Conservation (phyloP, 2,888 invertebrate species). For the Melinopterus prodromus region DNA sequence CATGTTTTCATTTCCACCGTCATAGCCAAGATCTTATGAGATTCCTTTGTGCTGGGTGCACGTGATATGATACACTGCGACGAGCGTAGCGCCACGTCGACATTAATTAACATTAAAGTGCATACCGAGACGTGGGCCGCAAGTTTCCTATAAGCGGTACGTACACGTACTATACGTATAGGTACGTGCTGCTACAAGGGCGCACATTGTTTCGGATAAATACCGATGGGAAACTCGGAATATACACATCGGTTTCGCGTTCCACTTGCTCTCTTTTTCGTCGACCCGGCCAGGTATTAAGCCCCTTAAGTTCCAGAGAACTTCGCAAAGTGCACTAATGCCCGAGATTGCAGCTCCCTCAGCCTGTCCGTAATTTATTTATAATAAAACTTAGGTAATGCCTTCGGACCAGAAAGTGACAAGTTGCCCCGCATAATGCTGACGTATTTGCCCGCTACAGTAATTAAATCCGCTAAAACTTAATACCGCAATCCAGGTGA, state of each 20-base stretch:
- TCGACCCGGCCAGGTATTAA: slow-evolving; percentile 6
- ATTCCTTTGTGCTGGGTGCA: too few relatives aligned
- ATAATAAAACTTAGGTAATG: slow-evolving; percentile 22
- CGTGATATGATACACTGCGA: too few relatives aligned
- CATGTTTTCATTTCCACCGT: too few relatives aligned
- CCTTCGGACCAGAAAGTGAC: slow-evolving; percentile 21
- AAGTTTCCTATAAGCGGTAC: not conserved
- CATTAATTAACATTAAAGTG: not conserved
- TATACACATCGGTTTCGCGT: not conserved
- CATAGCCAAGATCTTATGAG: too few relatives aligned
- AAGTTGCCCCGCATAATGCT: slow-evolving; percentile 15
- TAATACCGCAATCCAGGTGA: not conserved
- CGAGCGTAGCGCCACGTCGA: not conserved
- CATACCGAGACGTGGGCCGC: not conserved
- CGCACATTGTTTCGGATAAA: not conserved
- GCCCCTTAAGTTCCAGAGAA: slow-evolving; percentile 23
- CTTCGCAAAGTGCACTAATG: slow-evolving; percentile 23
- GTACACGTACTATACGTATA: not conserved
- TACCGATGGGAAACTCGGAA: slow-evolving; percentile 4
- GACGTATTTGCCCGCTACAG: slow-evolving; percentile 8
- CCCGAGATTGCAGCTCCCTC: slow-evolving; percentile 14
- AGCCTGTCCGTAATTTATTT: slow-evolving; percentile 12
- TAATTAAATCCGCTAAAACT: not conserved
- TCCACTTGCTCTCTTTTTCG: not conserved
- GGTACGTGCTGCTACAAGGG: not conserved